These are phyloP conservation scores for Mechanitis mazaeus DNA, from an alignment of 2,888 invertebrate genomes.

Conservation along the genomic window DNA sequence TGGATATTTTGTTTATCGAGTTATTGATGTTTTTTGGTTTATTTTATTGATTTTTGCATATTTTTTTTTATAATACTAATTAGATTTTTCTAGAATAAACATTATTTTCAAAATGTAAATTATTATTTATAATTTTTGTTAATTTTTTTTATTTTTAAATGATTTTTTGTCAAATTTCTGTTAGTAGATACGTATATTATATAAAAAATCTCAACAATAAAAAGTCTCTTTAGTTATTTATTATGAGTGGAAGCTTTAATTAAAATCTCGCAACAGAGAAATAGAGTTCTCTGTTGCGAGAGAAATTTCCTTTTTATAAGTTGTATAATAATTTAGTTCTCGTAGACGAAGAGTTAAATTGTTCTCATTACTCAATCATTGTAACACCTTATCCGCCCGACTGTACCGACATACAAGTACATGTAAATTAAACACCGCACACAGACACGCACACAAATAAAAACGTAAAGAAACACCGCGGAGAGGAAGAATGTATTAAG, in stretches of 20 bases:
- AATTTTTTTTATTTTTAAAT: background rate
- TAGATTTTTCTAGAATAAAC: background rate
- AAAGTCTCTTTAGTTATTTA: slow-evolving; percentile 2
- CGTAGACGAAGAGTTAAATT: slow-evolving; percentile 9
- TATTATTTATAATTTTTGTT: background rate
- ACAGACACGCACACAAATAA: slow-evolving; percentile 77
- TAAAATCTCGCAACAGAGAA: background rate
- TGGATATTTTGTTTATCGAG: background rate
- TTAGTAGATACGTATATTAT: background rate
- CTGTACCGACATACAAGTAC: slow-evolving; percentile 74
- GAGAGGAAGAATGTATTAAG: slow-evolving; percentile 78
- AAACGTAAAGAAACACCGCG: slow-evolving; percentile 75
- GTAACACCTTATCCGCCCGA: slow-evolving; percentile 24
- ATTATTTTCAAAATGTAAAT: no score
- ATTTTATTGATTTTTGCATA: no score
- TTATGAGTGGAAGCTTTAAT: slow-evolving; percentile 4
- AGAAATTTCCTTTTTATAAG: slow-evolving; percentile 6
- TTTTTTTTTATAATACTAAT: background rate
- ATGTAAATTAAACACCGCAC: slow-evolving; percentile 77
- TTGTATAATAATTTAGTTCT: slow-evolving; percentile 5
- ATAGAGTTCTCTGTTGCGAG: background rate
- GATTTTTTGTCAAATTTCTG: background rate
- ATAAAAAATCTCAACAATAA: background rate
- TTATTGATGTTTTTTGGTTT: no score
- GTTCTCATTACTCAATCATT: slow-evolving; percentile 16